Conservation (phyloP, 2,113 vertebrate genomes). For the Gobiocypris rarus region DNA sequence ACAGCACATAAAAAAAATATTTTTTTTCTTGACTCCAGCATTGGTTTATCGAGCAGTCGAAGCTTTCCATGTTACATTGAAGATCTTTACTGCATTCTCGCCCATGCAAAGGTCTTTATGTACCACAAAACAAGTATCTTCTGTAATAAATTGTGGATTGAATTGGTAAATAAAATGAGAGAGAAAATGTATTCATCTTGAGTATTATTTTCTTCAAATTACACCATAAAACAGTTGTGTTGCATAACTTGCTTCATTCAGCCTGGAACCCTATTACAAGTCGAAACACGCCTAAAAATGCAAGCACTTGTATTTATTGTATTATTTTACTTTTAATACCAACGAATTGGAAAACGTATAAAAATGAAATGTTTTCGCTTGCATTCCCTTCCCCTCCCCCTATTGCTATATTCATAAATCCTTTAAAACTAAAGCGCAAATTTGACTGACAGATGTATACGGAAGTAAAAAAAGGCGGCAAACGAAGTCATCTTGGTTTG, state of each 20-base stretch:
- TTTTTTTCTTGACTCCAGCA: constrained; percentile 13
- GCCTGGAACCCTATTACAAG: constrained; percentile 2
- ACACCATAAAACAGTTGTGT: constrained; percentile 2
- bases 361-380: neutral
- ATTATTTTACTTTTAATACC: neutral
- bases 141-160: neutral
- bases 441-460: constrained; percentile 15
- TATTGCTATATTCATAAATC: neutral
- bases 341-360: too few species aligned
- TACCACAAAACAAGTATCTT: neutral
- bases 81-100: neutral
- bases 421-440: neutral
- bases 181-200: neutral
- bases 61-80: neutral
- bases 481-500: constrained; percentile 32
- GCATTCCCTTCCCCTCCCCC: neutral
- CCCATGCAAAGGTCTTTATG: neutral
- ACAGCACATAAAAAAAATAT: neutral
- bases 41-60: neutral
- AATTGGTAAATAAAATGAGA: neutral
- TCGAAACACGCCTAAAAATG: constrained; percentile 31
- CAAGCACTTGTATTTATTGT: neutral
- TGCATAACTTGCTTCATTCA: neutral
- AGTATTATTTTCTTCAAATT: neutral
- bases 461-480: constrained; percentile 61